Conservation (phyloP, 64 coral and sea anemone species). For the Hydrozoanthus tunicans region DNA sequence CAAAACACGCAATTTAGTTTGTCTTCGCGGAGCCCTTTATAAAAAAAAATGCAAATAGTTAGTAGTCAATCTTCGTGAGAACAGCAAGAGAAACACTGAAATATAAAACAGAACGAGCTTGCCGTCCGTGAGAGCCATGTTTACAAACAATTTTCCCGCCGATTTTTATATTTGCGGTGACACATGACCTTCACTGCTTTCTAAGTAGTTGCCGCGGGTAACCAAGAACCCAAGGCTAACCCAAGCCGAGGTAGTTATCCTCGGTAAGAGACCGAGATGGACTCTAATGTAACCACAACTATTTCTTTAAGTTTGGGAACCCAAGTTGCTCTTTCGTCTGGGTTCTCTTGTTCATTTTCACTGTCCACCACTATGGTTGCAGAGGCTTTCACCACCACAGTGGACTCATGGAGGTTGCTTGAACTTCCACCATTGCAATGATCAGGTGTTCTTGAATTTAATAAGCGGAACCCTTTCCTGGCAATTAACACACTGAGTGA, state of each 20-base stretch:
- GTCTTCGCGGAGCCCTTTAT: constrained; percentile 41
- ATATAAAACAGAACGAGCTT: constrained; percentile 32
- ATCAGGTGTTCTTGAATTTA: too few species aligned
- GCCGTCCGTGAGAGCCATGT: neutral
- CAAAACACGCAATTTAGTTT: constrained; percentile 20
- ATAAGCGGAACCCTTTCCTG: too few species aligned
- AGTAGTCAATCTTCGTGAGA: constrained; percentile 42
- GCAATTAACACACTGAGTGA: too few species aligned
- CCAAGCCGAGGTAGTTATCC: constrained; percentile 55
- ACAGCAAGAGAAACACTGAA: constrained; percentile 20
- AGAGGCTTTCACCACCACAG: too few species aligned
- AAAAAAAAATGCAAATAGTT: constrained; percentile 51
- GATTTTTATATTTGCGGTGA: too few species aligned
- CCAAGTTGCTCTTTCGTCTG: too few species aligned
- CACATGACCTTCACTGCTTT: neutral
- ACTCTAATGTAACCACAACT: constrained; percentile 7
- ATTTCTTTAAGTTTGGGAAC: too few species aligned
- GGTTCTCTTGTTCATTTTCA: too few species aligned
- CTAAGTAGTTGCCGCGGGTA: constrained; percentile 36
- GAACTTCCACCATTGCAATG: too few species aligned
- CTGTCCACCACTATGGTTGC: too few species aligned
- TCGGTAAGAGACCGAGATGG: constrained; percentile 13
- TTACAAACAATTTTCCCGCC: too few species aligned
- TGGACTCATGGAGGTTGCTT: too few species aligned
- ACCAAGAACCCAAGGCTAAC: constrained; percentile 48